Conservation (phyloP, 2,113 vertebrate genomes). For the Oceanodroma tethys region DNA sequence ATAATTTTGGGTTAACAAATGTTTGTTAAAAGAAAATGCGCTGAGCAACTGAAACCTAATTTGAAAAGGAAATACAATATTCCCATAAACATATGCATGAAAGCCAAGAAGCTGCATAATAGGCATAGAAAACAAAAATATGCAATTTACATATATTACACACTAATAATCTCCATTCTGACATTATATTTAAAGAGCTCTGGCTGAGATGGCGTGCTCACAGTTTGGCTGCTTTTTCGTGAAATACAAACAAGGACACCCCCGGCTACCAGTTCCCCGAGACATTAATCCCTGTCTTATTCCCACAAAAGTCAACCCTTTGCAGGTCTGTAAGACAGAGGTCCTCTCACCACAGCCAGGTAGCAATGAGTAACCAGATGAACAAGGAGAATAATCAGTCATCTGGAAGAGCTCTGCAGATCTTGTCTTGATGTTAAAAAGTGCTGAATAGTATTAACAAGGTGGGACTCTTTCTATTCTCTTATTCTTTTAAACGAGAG, state of each 20-base stretch:
- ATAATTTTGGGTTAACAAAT: conserved; percentile 59
- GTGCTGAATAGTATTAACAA: background rate
- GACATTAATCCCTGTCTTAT: conserved; percentile 10
- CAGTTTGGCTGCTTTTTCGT: conserved; percentile 35
- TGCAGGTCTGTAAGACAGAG: background rate
- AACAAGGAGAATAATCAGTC: background rate
- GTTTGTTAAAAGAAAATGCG: conserved; percentile 63
- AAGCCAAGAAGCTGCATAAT: conserved; percentile 62
- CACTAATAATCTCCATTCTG: conserved; percentile 73
- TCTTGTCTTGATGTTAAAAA: background rate
- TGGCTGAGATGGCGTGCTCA: conserved; percentile 16
- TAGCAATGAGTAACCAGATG: conserved; percentile 33
- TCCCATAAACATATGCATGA: conserved; percentile 68
- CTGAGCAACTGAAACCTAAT: conserved; percentile 60
- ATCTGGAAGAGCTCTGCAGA: conserved; percentile 47
- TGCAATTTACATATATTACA: conserved; percentile 80
- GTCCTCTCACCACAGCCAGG: background rate
- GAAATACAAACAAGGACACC: conserved; percentile 30
- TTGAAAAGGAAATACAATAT: conserved; percentile 67
- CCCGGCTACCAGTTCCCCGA: background rate
- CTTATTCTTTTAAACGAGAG: background rate
- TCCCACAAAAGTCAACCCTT: background rate
- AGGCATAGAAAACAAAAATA: conserved; percentile 73
- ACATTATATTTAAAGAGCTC: conserved; percentile 59
- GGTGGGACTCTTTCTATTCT: background rate